These are phyloP conservation scores for Schlechtendalia chinensis DNA, from an alignment of 1,140 invertebrate genomes.

Conservation along the genomic window DNA sequence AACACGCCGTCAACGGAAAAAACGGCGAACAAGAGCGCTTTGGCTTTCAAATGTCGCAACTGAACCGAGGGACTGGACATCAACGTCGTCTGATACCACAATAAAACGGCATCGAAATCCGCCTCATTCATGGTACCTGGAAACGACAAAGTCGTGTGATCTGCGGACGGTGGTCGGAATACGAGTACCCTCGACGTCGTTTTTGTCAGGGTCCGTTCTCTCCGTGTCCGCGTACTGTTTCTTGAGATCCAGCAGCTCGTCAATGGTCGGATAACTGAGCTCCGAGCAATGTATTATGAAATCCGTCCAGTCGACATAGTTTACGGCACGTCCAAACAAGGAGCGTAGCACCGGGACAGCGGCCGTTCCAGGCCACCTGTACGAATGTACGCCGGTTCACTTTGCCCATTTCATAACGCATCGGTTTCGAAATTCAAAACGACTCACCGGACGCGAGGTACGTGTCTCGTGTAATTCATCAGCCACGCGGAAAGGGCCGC, in stretches of 20 bases:
- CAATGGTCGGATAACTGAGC: neutral
- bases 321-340: neutral
- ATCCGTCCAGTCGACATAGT: conserved; percentile 26
- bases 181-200: neutral
- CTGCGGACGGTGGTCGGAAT: no score
- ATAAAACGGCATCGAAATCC: conserved; percentile 18
- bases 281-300: conserved; percentile 21
- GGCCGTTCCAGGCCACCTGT: neutral
- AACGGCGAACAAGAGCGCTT: neutral
- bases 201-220: neutral
- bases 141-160: neutral
- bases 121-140: neutral
- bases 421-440: no score
- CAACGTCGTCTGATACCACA: conserved; percentile 20
- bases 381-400: no score
- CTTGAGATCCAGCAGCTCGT: conserved; percentile 6
- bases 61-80: conserved; percentile 3
- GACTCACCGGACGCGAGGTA: neutral
- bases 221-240: conserved; percentile 1
- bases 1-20: neutral
- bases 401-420: no score
- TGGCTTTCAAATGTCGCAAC: conserved; percentile 25
- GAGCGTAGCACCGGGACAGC: neutral
- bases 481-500: neutral
- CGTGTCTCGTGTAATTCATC: neutral